phyloP scores from a whole-genome alignment of 2,113 vertebrate species.

The Empidonax traillii region DNA sequence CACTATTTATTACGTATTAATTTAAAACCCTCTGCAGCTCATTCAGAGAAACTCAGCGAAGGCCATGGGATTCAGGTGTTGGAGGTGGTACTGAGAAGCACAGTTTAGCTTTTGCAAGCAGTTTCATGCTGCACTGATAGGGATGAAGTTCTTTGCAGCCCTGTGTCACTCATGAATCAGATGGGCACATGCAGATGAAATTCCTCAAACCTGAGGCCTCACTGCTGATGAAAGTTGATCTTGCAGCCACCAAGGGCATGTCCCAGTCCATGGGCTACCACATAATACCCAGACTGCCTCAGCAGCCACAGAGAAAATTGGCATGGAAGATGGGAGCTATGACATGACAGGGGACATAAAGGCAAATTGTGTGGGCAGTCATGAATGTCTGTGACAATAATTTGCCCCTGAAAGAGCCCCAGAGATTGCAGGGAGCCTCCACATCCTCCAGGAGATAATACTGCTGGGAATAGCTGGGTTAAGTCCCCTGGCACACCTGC shows the following conservation, averaged over 20 bases:
- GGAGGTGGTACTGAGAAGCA: background rate
- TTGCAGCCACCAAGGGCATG: background rate
- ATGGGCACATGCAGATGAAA: fast-evolving
- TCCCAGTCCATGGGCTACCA: background rate
- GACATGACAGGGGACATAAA: background rate
- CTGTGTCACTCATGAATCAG: background rate
- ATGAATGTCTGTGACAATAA: background rate
- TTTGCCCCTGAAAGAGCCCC: background rate
- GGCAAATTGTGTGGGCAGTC: background rate
- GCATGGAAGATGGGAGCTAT: fast-evolving
- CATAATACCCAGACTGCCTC: background rate
- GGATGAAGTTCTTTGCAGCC: background rate
- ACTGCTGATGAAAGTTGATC: background rate
- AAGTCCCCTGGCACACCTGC: background rate
- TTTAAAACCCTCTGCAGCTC: background rate
- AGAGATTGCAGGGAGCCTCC: background rate
- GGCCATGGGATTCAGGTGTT: background rate
- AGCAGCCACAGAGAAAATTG: background rate
- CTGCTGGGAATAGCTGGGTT: background rate
- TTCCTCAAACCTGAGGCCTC: background rate
- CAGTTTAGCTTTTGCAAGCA: background rate
- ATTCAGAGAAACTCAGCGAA: background rate
- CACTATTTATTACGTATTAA: background rate
- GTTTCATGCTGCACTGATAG: background rate
- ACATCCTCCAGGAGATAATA: background rate